These are phyloP conservation scores for Lathronympha strigana DNA, from an alignment of 2,888 invertebrate genomes.

Conservation along the genomic window DNA sequence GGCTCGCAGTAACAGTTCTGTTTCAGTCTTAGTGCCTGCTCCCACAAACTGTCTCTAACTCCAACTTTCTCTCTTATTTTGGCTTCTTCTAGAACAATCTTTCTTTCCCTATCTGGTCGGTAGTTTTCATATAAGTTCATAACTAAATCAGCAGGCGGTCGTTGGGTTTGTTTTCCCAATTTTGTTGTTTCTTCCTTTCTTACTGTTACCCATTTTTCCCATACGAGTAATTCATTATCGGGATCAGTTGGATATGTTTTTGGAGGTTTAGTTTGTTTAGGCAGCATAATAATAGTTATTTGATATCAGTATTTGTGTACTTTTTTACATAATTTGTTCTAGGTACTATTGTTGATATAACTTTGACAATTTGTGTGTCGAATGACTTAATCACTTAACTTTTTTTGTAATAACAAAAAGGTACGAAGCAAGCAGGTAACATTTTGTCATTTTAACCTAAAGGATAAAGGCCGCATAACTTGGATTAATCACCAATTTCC, in stretches of 20 bases:
- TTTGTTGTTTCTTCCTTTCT: conserved; percentile 63
- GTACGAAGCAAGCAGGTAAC: neutral
- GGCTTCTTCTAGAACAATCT: conserved; percentile 66
- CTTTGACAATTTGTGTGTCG: conserved; percentile 1
- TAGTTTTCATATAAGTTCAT: conserved; percentile 68
- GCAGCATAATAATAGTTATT: neutral
- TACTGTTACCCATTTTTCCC: conserved; percentile 75
- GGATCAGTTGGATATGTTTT: conserved; percentile 52
- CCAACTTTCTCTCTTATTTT: conserved; percentile 60
- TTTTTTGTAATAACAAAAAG: neutral
- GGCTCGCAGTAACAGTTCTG: conserved; percentile 64
- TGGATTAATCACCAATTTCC: too few species aligned
- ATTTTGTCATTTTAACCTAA: too few species aligned
- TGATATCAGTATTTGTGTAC: neutral
- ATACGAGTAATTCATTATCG: conserved; percentile 64
- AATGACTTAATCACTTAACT: neutral
- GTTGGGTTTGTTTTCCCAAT: conserved; percentile 54
- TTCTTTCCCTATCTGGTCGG: conserved; percentile 68
- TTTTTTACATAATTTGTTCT: neutral
- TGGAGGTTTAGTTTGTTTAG: conserved; percentile 36
- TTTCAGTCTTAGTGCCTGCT: conserved; percentile 62
- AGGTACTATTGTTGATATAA: neutral
- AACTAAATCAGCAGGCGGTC: conserved; percentile 64
- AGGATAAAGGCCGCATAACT: too few species aligned
- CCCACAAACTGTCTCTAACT: conserved; percentile 63